A percentile compares a stretch with the other conserved stretches of the same genome.
phyloP scores from a whole-genome alignment of 2,113 vertebrate genomes.

The Laticauda laticaudata region DNA sequence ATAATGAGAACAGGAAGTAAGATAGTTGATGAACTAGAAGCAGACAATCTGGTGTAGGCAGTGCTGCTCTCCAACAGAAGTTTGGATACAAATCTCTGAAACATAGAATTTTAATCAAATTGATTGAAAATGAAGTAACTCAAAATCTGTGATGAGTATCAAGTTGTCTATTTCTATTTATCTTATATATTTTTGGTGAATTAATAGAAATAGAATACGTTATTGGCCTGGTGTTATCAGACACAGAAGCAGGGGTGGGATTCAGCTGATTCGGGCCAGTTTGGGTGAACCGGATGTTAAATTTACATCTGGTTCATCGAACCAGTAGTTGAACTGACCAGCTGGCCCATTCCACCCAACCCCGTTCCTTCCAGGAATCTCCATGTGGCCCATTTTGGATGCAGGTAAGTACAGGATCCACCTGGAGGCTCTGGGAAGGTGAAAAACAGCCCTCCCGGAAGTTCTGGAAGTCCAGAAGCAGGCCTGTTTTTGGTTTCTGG shows the following conservation, averaged over 20 bases:
- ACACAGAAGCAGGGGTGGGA: neutral
- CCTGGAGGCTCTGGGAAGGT: no score
- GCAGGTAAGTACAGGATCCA: no score
- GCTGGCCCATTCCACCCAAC: no score
- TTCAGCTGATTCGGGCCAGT: no score
- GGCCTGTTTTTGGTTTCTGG: no score
- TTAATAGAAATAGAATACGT: neutral
- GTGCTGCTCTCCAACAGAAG: neutral
- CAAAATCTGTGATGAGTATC: neutral
- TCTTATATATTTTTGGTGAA: neutral
- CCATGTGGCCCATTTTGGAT: no score
- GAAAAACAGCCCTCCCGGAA: no score
- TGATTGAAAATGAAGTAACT: neutral
- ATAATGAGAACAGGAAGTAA: neutral
- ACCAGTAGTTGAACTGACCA: no score
- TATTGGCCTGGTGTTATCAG: neutral
- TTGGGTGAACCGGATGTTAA: no score
- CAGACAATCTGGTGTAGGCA: neutral
- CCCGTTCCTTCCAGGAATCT: no score
- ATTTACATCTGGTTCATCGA: no score
- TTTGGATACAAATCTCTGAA: neutral
- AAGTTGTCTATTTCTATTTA: neutral
- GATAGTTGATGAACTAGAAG: neutral
- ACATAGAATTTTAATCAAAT: neutral
- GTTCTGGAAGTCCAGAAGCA: no score